phyloP scores from a whole-genome alignment of 2,888 invertebrate genomes.

The Calephelis perditalis region DNA sequence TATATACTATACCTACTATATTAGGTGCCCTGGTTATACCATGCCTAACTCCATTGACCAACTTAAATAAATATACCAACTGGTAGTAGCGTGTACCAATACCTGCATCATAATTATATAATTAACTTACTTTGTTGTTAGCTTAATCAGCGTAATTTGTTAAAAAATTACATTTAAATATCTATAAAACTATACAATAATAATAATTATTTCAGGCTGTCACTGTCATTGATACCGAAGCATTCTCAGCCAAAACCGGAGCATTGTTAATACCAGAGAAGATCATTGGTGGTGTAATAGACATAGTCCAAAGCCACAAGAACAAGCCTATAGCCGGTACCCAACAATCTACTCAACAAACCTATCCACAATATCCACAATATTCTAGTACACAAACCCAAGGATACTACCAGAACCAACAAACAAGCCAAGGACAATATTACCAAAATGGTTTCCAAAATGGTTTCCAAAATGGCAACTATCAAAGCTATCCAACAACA shows the following conservation, averaged over 20 bases:
- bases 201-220: not conserved
- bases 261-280: slow-evolving; percentile 61
- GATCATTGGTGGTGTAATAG: slow-evolving; percentile 67
- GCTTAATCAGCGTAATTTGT: too few species aligned
- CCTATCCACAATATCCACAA: slow-evolving; percentile 41
- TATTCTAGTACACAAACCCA: slow-evolving; percentile 24
- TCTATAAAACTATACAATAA: too few species aligned
- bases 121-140: too few species aligned
- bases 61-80: too few species aligned
- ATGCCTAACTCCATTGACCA: too few species aligned
- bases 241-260: slow-evolving; percentile 39
- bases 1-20: too few species aligned
- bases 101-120: too few species aligned
- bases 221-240: slow-evolving; percentile 17
- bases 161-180: too few species aligned
- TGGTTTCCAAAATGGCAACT: slow-evolving; percentile 15
- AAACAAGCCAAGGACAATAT: slow-evolving; percentile 10
- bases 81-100: too few species aligned
- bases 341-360: slow-evolving; percentile 29
- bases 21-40: too few species aligned
- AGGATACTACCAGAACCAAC: slow-evolving; percentile 1
- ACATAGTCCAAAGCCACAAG: slow-evolving; percentile 63
- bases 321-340: slow-evolving; percentile 44
- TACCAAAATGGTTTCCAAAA: slow-evolving; percentile 15
- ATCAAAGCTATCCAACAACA: slow-evolving; percentile 15